phyloP scores from a whole-genome alignment of 1,140 invertebrate genomes.

The Bicyclus anynana region DNA sequence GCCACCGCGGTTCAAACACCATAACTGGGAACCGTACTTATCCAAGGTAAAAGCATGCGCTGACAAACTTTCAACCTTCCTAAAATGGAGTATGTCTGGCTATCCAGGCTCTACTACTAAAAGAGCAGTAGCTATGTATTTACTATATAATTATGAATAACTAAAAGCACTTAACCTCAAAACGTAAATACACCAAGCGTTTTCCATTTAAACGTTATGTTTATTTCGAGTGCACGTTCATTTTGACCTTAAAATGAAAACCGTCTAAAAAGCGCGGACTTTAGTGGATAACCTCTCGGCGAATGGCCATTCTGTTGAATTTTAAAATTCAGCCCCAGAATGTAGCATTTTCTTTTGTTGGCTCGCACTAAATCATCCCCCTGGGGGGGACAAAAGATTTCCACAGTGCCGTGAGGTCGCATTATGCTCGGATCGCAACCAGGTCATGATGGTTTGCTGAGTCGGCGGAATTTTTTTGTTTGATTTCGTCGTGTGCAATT shows the following conservation, averaged over 20 bases:
- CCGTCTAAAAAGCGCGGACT: background rate
- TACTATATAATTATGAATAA: background rate
- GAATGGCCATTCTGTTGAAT: conserved; percentile 24
- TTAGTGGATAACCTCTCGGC: conserved; percentile 11
- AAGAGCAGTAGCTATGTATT: too few relatives aligned
- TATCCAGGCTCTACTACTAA: too few relatives aligned
- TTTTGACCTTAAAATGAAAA: background rate
- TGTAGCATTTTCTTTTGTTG: conserved; percentile 28
- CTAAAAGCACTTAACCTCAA: background rate
- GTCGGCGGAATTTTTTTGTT: background rate
- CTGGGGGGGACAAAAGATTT: conserved; percentile 26
- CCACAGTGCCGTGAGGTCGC: conserved; percentile 11
- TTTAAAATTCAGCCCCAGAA: conserved; percentile 23
- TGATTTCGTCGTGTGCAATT: background rate
- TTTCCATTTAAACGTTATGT: background rate
- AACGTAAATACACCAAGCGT: background rate
- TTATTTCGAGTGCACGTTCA: background rate
- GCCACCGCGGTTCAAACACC: too few relatives aligned
- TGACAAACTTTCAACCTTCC: too few relatives aligned
- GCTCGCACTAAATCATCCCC: conserved; percentile 21
- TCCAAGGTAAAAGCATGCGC: too few relatives aligned
- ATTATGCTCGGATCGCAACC: conserved; percentile 20
- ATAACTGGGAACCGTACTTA: too few relatives aligned
- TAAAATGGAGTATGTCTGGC: too few relatives aligned
- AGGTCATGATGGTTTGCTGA: conserved; percentile 15